Conservation (phyloP, 2,797 vertebrate species). For the Otolemur crassicaudatus region DNA sequence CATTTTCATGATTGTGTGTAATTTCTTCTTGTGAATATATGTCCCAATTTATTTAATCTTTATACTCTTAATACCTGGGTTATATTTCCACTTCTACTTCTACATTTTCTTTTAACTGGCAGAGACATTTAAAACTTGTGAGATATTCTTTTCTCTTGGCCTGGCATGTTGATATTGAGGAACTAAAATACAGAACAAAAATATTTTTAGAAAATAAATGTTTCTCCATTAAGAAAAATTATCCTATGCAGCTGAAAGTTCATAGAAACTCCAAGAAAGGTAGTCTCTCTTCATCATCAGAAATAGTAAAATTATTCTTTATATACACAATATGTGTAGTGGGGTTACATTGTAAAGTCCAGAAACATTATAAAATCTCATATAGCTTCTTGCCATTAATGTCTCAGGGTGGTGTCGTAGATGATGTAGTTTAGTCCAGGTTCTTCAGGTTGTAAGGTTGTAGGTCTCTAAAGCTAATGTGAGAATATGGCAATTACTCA, state of each 20-base stretch:
- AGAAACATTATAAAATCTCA: not conserved
- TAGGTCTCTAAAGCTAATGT: not conserved
- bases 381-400: not conserved
- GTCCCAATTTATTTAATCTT: constrained; percentile 41
- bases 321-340: not conserved
- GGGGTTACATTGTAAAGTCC: not conserved
- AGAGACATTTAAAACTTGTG: not conserved
- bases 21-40: not conserved
- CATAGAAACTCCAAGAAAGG: not conserved
- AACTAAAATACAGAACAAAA: constrained; percentile 11
- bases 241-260: not conserved
- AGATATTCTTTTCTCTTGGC: not conserved
- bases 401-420: not conserved
- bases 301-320: not conserved
- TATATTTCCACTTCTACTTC: not conserved
- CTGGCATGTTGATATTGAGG: not conserved
- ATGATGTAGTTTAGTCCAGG: not conserved
- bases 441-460: not conserved
- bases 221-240: not conserved
- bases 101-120: not conserved
- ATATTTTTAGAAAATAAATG: not conserved
- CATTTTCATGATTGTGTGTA: not conserved
- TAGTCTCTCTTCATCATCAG: not conserved
- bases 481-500: not conserved
- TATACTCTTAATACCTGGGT: not conserved